phyloP scores from a whole-genome alignment of 2,113 vertebrate genomes.

The Sturnira hondurensis region DNA sequence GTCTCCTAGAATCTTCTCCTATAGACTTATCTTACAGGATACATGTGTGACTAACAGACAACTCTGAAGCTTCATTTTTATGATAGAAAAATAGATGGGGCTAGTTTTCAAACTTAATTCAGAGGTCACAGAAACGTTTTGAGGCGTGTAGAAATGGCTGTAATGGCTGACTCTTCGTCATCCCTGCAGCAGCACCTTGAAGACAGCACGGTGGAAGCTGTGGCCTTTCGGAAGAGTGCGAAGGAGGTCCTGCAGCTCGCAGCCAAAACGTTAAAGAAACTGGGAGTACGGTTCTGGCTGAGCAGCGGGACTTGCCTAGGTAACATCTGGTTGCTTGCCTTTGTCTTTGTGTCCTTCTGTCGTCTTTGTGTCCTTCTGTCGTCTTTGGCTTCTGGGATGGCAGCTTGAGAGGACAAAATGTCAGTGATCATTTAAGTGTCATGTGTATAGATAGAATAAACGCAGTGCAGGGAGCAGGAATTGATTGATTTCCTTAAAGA shows the following conservation, averaged over 20 bases:
- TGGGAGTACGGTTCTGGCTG: slow-evolving; percentile 93
- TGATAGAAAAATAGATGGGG: not conserved
- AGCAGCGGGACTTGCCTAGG: slow-evolving; percentile 98
- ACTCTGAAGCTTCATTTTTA: slow-evolving; percentile 13
- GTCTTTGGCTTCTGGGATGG: not conserved
- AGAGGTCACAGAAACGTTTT: not conserved
- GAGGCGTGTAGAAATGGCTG: not conserved
- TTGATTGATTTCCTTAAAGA: slow-evolving; percentile 22
- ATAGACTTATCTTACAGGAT: not conserved
- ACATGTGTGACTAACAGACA: not conserved
- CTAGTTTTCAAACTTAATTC: slow-evolving; percentile 11
- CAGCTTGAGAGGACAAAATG: slow-evolving; percentile 25
- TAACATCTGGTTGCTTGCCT: slow-evolving; percentile 71
- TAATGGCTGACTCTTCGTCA: slow-evolving; percentile 29
- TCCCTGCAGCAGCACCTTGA: slow-evolving; percentile 89
- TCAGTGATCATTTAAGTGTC: not conserved
- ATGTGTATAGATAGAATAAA: not conserved
- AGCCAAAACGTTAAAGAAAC: slow-evolving; percentile 80
- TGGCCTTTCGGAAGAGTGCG: slow-evolving; percentile 90
- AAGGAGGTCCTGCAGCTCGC: slow-evolving; percentile 89
- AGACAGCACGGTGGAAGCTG: slow-evolving; percentile 86
- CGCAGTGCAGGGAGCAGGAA: not conserved
- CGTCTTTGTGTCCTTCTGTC: not conserved
- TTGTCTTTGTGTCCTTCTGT: slow-evolving; percentile 16
- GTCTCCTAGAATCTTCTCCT: not conserved